Evolutionary conservation across 2,113 vertebrate species (phyloP).

Genomic region (Oceanites oceanicus): DNA sequence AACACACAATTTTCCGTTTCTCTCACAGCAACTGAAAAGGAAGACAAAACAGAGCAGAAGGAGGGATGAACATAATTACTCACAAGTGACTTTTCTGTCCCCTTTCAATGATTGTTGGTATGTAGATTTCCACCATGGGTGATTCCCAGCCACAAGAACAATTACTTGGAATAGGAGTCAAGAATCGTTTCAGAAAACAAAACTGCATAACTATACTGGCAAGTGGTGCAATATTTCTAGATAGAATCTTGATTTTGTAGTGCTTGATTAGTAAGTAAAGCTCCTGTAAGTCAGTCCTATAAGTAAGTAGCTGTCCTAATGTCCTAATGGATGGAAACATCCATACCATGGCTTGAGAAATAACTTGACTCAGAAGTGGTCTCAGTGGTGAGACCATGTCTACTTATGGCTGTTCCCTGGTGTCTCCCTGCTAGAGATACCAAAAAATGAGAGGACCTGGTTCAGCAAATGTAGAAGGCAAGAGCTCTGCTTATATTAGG

Average conservation of each 20-base stretch:
- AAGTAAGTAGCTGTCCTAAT: neutral
- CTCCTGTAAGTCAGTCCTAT: neutral
- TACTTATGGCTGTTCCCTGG: neutral
- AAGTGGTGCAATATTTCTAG: neutral
- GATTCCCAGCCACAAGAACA: neutral
- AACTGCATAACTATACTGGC: neutral
- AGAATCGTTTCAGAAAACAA: neutral
- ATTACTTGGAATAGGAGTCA: neutral
- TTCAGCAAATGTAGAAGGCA: neutral
- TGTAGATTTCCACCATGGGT: fast-evolving
- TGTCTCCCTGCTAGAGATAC: neutral
- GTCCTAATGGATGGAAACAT: neutral
- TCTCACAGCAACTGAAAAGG: neutral
- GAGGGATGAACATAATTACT: neutral
- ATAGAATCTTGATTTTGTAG: neutral
- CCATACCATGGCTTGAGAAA: neutral
- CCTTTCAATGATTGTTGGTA: neutral
- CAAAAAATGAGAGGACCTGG: neutral
- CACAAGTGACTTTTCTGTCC: neutral
- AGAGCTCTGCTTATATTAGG: neutral
- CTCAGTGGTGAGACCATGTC: neutral
- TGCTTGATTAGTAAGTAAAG: neutral
- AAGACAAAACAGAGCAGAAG: neutral
- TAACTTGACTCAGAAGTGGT: neutral
- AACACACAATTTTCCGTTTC: neutral